Evolutionary conservation across 2,888 invertebrate species (phyloP).

Genomic region (Tinea pellionella): DNA sequence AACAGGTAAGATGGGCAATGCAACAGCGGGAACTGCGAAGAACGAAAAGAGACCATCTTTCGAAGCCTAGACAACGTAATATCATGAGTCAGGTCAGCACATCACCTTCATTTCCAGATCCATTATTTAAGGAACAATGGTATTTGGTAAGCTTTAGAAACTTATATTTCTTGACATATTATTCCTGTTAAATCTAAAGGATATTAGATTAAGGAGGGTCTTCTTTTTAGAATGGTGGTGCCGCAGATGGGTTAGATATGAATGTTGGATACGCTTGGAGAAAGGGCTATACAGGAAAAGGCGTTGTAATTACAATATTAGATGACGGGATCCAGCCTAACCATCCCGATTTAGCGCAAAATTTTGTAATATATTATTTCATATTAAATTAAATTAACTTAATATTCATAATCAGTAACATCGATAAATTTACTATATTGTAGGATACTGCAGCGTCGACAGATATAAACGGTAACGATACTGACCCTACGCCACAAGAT

Average conservation of each 20-base stretch:
- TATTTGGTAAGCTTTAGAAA: conserved; percentile 84
- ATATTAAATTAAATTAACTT: background rate
- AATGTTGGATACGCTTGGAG: conserved; percentile 95
- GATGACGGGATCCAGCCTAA: conserved; percentile 98
- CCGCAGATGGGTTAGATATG: conserved; percentile 96
- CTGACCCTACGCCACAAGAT: conserved; percentile 97
- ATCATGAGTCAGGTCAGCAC: conserved; percentile 53
- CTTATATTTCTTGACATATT: conserved; percentile 16
- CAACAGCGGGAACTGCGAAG: conserved; percentile 90
- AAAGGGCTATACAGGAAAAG: conserved; percentile 95
- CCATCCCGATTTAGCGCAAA: conserved; percentile 92
- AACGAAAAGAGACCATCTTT: conserved; percentile 84
- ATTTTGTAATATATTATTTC: conserved; percentile 78
- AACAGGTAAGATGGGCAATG: conserved; percentile 91
- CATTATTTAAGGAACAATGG: conserved; percentile 94
- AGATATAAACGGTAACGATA: conserved; percentile 97
- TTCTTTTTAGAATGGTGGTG: conserved; percentile 83
- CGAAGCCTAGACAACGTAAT: conserved; percentile 52
- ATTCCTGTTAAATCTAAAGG: too few relatives aligned
- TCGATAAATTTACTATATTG: conserved; percentile 21
- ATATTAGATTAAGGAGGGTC: conserved; percentile 16
- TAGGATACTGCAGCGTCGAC: conserved; percentile 95
- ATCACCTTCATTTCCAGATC: conserved; percentile 83
- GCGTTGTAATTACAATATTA: conserved; percentile 94
- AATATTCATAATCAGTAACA: background rate